Conservation (phyloP, 2,113 vertebrate genomes). For the Arenaria interpres region DNA sequence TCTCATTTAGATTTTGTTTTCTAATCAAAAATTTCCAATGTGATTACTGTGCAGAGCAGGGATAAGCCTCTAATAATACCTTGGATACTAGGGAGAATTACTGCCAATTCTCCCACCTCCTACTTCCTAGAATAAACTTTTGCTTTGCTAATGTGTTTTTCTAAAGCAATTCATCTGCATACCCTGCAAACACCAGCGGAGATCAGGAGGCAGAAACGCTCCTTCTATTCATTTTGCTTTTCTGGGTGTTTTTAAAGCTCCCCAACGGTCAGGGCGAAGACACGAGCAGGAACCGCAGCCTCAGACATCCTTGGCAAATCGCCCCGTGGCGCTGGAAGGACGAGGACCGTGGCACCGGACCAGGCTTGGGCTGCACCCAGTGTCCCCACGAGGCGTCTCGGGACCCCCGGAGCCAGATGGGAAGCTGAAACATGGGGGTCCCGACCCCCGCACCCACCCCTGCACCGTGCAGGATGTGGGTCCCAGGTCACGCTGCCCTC, state of each 20-base stretch:
- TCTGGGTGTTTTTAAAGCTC: not conserved
- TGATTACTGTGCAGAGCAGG: constrained; percentile 62
- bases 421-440: accelerated
- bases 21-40: constrained; percentile 86
- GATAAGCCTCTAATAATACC: constrained; percentile 67
- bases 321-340: accelerated
- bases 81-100: constrained; percentile 66
- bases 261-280: not conserved
- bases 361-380: accelerated
- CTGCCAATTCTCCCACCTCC: constrained; percentile 67
- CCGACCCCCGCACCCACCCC: accelerated
- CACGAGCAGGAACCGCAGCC: not conserved
- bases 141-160: constrained; percentile 69
- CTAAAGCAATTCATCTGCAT: constrained; percentile 63
- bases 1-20: constrained; percentile 88
- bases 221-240: not conserved
- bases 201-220: not conserved
- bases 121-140: constrained; percentile 73
- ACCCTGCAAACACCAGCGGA: constrained; percentile 21
- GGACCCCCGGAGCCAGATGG: not conserved
- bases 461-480: accelerated
- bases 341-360: accelerated
- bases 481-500: not conserved
- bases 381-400: accelerated
- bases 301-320: not conserved